Conservation (phyloP, 2,888 invertebrate species). For the Eugnorisma glareosa region DNA sequence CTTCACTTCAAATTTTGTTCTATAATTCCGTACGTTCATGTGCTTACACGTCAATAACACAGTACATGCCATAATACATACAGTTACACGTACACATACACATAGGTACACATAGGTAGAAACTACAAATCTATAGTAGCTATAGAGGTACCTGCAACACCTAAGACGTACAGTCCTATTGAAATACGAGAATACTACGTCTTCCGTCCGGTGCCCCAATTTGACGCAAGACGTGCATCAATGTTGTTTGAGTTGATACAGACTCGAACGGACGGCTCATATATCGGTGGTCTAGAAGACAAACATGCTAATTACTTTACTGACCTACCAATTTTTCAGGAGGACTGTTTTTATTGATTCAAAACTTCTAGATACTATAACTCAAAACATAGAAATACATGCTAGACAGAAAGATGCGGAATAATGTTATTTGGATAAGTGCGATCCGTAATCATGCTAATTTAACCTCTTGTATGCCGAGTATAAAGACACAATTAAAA, state of each 20-base stretch:
- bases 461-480: no score
- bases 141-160: background rate
- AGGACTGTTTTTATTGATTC: no score
- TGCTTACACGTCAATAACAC: background rate
- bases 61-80: background rate
- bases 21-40: no score
- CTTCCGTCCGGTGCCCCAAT: constrained; percentile 21
- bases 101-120: background rate
- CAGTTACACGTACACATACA: background rate
- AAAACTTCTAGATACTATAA: no score
- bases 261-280: background rate
- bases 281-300: no score
- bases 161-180: constrained; percentile 27
- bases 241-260: background rate
- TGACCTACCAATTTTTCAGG: no score
- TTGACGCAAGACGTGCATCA: constrained; percentile 39
- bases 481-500: no score
- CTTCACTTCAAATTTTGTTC: background rate
- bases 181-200: constrained; percentile 37
- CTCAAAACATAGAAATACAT: no score
- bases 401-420: no score
- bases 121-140: background rate
- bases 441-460: no score
- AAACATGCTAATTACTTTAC: no score
- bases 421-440: no score